Percentiles rank a stretch among this genome's conserved stretches.
phyloP scores from a whole-genome alignment of 2,888 invertebrate genomes.

The Drepana falcataria region DNA sequence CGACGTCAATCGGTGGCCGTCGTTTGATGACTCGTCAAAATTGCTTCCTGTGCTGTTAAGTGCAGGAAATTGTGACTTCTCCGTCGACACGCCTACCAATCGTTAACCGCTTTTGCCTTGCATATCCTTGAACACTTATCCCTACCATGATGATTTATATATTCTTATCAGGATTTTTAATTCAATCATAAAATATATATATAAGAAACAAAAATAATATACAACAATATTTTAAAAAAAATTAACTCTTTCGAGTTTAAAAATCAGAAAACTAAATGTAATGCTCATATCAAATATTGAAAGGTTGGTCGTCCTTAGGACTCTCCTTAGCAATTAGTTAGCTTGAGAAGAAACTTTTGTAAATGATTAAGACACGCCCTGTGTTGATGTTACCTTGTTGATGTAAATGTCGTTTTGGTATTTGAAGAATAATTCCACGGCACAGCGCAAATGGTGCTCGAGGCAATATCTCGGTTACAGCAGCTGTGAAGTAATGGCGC shows the following conservation, averaged over 20 bases:
- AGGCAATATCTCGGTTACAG: conserved; percentile 74
- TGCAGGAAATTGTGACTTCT: conserved; percentile 78
- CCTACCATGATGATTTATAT: conserved; percentile 3
- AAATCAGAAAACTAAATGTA: too few species aligned
- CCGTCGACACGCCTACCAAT: conserved; percentile 67
- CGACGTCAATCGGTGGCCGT: conserved; percentile 61
- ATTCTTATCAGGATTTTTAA: too few species aligned
- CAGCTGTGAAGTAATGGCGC: conserved; percentile 76
- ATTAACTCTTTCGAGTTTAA: too few species aligned
- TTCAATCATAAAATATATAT: too few species aligned
- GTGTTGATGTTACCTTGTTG: conserved; percentile 28
- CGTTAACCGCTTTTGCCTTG: conserved; percentile 45
- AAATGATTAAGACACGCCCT: too few species aligned
- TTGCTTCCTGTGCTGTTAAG: conserved; percentile 76
- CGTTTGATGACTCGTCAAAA: conserved; percentile 77
- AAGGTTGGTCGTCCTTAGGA: too few species aligned
- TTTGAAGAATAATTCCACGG: conserved; percentile 57
- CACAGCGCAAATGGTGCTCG: conserved; percentile 62
- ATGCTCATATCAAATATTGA: too few species aligned
- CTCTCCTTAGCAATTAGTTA: too few species aligned
- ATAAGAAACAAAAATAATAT: background rate
- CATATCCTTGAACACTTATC: conserved; percentile 17
- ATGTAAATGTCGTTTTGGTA: conserved; percentile 39
- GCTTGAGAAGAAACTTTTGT: too few species aligned
- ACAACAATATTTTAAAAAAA: background rate